Evolutionary conservation across 2,888 invertebrate genomes (phyloP), one percentile per base, ranked within the genome.

Genomic region (Cremastinae sp.): DNA sequence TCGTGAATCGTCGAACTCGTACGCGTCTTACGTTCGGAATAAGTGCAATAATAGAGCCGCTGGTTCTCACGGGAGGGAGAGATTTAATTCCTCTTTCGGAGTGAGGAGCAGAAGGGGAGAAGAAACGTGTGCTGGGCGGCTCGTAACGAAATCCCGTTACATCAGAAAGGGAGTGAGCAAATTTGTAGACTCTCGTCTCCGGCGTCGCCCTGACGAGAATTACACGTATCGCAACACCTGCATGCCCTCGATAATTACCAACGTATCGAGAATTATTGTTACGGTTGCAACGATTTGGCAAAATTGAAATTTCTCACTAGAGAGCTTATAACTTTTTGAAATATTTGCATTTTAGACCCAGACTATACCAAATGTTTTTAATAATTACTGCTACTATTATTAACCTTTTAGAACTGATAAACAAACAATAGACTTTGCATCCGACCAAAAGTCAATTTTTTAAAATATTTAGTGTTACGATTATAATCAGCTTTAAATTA

Each of bases 121-220:
- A 56, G 51, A 35, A 64, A 76, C 82, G 81, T 80, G 80, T 80
- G 88, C 87, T 88, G 89, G 74, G 80, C 82, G 80, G 79, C 85
- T 87, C 87, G 84, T 89, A 87, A 88, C 83, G 83, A 84, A 87
- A 87, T 87, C 85, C 79, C 78, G 70, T 64, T 59, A 37, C 8
- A 45, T n/a, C n/a, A n/a, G n/a, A 69, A 74, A 78, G 77, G 72
- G 20, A 7, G 12, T 9, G 76, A 37, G 53, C 35, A 58, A 75
- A 75, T 72, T 75, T 68, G 39, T 61, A 47, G 61, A 51, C 59
- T 66, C 66, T 73, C 66, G 37, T 59, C 10, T 18, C 41, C 41
- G 12, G 2, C 10, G 37, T 1, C 45, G 18, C 8, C 20, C 20
- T 39, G 18, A 20, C 22, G 16, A 12, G n/a, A 14, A 20, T n/a